A percentile compares a stretch with the other conserved stretches of the same genome.
phyloP scores from a whole-genome alignment of 2,888 invertebrate genomes.

The Anaspis maculata region DNA sequence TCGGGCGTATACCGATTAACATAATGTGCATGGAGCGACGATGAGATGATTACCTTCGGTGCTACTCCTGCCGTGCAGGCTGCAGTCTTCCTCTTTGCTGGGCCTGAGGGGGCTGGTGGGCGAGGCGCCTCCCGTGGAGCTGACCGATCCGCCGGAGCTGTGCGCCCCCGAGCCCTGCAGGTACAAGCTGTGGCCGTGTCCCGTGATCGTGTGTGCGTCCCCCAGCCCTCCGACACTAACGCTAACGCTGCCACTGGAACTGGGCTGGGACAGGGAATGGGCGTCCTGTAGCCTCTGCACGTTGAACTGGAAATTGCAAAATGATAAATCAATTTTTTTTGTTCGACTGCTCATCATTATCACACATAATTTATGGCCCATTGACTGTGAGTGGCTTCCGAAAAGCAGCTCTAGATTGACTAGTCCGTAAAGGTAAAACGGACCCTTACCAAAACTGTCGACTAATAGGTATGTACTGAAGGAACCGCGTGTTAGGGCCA shows the following conservation, averaged over 20 bases:
- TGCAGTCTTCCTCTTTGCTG: constrained; percentile 57
- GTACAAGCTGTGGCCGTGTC: constrained; percentile 33
- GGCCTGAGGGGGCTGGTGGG: constrained; percentile 43
- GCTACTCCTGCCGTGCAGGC: constrained; percentile 53
- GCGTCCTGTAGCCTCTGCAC: constrained; percentile 43
- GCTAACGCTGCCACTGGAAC: constrained; percentile 29
- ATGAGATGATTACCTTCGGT: no score
- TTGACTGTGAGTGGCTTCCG: no score
- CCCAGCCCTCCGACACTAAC: constrained; percentile 31
- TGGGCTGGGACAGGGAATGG: constrained; percentile 36
- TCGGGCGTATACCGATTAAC: no score
- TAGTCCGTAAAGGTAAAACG: no score
- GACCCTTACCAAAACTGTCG: no score
- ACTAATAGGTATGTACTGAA: no score
- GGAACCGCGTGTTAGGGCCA: no score
- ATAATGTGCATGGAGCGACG: no score
- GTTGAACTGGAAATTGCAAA: constrained; percentile 42
- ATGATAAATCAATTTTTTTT: constrained; percentile 1
- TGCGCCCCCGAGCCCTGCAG: constrained; percentile 37
- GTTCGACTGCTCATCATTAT: no score
- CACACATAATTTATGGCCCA: no score
- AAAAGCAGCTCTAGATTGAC: no score
- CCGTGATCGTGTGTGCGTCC: constrained; percentile 34
- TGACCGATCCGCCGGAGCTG: constrained; percentile 42
- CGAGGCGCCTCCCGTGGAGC: constrained; percentile 41